Conservation (phyloP, 2,797 vertebrate species). For the Hirundo rustica region DNA sequence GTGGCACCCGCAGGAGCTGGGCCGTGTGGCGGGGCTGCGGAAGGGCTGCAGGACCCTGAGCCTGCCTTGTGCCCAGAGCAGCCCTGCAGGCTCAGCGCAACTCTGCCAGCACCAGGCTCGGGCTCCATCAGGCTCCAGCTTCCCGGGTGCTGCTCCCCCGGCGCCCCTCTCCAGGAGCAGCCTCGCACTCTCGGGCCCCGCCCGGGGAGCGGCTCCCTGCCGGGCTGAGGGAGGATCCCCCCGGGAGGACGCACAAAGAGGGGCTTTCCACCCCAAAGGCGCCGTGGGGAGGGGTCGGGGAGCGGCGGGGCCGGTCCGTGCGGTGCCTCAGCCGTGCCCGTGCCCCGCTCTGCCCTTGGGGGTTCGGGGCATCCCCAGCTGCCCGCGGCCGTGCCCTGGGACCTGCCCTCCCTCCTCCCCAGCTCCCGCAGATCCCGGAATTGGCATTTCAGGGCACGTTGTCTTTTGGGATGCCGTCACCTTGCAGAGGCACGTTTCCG, state of each 20-base stretch:
- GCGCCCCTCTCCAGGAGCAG: rapidly evolving
- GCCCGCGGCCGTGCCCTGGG: rapidly evolving
- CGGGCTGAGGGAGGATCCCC: no score
- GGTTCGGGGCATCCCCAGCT: no score
- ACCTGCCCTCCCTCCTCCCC: background rate
- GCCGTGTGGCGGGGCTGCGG: rapidly evolving
- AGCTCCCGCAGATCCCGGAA: rapidly evolving
- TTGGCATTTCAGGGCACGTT: rapidly evolving
- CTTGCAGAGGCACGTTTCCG: background rate
- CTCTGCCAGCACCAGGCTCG: background rate
- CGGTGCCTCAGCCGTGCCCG: background rate
- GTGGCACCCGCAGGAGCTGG: rapidly evolving
- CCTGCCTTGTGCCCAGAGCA: background rate
- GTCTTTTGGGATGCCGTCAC: rapidly evolving
- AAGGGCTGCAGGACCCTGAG: background rate
- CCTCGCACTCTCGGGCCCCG: rapidly evolving
- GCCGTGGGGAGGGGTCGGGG: background rate
- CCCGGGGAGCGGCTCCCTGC: background rate
- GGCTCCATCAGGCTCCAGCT: background rate
- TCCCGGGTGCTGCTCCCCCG: no score
- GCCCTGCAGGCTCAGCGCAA: rapidly evolving
- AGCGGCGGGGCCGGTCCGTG: background rate
- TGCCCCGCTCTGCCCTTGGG: background rate
- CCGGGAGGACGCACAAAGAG: no score
- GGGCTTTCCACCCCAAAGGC: no score